phyloP scores from a whole-genome alignment of 2,797 vertebrate genomes.

The Acanthornis magna region DNA sequence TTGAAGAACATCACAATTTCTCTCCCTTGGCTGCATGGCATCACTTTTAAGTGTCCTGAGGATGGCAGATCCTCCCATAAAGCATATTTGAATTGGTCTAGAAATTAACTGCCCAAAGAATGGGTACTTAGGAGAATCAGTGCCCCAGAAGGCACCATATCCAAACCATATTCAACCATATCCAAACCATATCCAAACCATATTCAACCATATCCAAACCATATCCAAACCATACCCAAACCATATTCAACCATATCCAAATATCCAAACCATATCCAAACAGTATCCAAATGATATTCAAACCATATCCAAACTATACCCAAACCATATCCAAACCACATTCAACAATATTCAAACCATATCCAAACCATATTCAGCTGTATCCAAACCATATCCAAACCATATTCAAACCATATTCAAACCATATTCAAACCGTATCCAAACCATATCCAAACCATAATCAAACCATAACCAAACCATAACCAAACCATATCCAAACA shows the following conservation, averaged over 20 bases:
- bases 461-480: too few species aligned
- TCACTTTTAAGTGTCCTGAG: not conserved
- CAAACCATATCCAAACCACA: too few species aligned
- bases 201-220: too few species aligned
- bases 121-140: not conserved
- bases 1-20: not conserved
- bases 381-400: too few species aligned
- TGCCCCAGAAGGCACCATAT: not conserved
- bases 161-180: not conserved
- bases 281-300: too few species aligned
- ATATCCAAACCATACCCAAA: too few species aligned
- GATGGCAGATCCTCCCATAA: not conserved
- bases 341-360: too few species aligned
- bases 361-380: too few species aligned
- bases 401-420: not conserved
- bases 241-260: too few species aligned
- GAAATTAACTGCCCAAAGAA: not conserved
- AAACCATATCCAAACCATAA: too few species aligned
- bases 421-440: not conserved
- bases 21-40: not conserved
- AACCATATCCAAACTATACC: not conserved
- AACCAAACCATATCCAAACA: too few species aligned
- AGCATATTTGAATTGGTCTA: not conserved
- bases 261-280: not conserved
- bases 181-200: too few species aligned